Evolutionary conservation across 1,140 invertebrate genomes (phyloP).

Genomic region (Neodiprion fabricii): DNA sequence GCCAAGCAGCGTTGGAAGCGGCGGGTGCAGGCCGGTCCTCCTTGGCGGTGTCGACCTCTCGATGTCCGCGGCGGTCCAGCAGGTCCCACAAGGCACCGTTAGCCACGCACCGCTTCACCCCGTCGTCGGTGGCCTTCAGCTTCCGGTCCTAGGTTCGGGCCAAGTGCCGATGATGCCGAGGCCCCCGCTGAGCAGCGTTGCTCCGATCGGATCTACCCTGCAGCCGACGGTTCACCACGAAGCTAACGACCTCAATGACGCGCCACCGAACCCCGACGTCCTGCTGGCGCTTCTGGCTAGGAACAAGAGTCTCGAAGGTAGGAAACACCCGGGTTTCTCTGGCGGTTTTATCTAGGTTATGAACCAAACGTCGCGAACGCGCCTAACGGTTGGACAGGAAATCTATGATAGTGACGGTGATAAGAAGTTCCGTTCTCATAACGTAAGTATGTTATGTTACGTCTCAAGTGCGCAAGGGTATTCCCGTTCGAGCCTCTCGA

Average conservation of each 20-base stretch:
- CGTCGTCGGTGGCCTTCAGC: constrained; percentile 38
- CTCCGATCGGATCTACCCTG: constrained; percentile 53
- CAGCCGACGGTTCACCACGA: constrained; percentile 45
- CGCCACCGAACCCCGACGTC: constrained; percentile 78
- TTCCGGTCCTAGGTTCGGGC: constrained; percentile 56
- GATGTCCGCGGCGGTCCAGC: constrained; percentile 54
- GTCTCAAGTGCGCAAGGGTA: too few relatives aligned
- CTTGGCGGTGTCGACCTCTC: constrained; percentile 57
- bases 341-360: constrained; percentile 25
- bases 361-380: background rate
- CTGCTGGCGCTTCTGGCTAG: constrained; percentile 81
- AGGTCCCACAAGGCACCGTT: constrained; percentile 29
- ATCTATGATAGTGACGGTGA: background rate
- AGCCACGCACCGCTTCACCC: constrained; percentile 25
- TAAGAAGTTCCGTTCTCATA: too few relatives aligned
- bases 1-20: constrained; percentile 42
- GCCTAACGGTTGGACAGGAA: background rate
- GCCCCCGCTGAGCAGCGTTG: constrained; percentile 45
- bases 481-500: too few relatives aligned
- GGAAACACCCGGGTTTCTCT: constrained; percentile 31
- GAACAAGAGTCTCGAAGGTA: constrained; percentile 89
- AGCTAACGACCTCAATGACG: constrained; percentile 51
- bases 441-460: too few relatives aligned
- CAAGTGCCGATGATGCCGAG: constrained; percentile 64
- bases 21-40: constrained; percentile 46